A percentile compares a stretch with the other conserved stretches of the same genome.
Evolutionary conservation across 1,140 invertebrate species (phyloP).

Genomic region (Cydia pomonella): DNA sequence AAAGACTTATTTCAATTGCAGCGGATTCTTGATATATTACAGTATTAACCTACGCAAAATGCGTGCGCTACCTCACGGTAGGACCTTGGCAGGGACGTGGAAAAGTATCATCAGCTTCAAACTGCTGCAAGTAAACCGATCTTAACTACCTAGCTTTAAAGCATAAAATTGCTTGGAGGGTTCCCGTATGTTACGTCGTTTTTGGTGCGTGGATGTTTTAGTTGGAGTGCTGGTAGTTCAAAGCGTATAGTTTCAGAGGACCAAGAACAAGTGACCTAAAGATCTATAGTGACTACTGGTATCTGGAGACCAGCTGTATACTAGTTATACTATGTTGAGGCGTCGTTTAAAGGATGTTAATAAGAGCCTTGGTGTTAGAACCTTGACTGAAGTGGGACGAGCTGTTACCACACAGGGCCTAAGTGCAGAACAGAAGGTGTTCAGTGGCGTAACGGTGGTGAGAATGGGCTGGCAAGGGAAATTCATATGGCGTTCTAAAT

Average conservation of each 20-base stretch:
- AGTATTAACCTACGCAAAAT: conserved; percentile 44
- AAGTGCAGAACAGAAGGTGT: conserved; percentile 64
- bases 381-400: conserved; percentile 72
- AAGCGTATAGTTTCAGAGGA: background rate
- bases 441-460: conserved; percentile 53
- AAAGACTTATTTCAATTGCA: background rate
- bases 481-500: background rate
- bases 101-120: conserved; percentile 47
- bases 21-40: conserved; percentile 38
- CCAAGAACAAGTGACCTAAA: background rate
- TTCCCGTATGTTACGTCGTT: conserved; percentile 34
- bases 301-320: background rate
- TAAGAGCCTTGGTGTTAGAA: conserved; percentile 51
- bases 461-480: conserved; percentile 33
- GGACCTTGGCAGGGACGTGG: conserved; percentile 57
- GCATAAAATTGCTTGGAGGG: background rate
- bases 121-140: background rate
- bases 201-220: background rate
- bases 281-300: background rate
- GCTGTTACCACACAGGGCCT: conserved; percentile 65
- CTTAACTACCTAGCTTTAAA: conserved; percentile 3
- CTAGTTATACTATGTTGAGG: background rate
- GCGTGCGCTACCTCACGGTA: conserved; percentile 56
- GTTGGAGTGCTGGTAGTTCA: background rate
- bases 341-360: background rate